phyloP scores from a whole-genome alignment of 2,888 invertebrate genomes.

The Biston betularia region DNA sequence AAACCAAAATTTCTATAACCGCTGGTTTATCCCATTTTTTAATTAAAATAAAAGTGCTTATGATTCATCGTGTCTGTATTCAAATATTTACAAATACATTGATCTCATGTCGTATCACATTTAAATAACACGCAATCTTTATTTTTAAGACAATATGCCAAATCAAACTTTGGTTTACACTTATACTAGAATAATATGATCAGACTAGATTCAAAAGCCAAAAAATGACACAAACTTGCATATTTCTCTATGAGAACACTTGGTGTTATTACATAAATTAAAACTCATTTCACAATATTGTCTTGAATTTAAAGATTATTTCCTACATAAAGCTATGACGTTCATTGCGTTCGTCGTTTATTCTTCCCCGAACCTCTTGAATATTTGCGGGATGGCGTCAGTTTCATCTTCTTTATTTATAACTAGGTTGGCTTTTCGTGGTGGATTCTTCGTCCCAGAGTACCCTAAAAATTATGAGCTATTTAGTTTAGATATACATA shows the following conservation, averaged over 20 bases:
- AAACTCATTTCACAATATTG: not conserved
- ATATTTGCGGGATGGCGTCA: conserved; percentile 53
- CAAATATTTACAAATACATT: conserved; percentile 27
- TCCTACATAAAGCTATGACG: conserved; percentile 21
- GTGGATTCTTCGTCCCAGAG: conserved; percentile 28
- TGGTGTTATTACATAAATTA: not conserved
- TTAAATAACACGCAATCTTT: not conserved
- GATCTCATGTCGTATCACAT: conserved; percentile 16
- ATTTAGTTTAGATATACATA: not conserved
- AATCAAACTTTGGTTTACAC: not conserved
- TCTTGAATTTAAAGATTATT: conserved; percentile 11
- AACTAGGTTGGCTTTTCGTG: conserved; percentile 21
- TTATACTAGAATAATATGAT: not conserved
- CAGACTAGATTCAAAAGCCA: conserved; percentile 5
- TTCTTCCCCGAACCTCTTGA: conserved; percentile 51
- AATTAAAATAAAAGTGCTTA: not conserved
- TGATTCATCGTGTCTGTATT: conserved; percentile 19
- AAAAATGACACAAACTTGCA: not conserved
- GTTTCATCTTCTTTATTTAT: conserved; percentile 25
- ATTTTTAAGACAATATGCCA: conserved; percentile 5
- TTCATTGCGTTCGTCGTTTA: conserved; percentile 16
- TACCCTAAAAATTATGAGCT: conserved; percentile 42
- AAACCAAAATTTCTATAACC: too few species aligned
- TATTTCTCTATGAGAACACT: not conserved
- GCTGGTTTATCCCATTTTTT: too few species aligned